Conservation (phyloP, 2,797 vertebrate genomes). For the Propithecus perrieri region DNA sequence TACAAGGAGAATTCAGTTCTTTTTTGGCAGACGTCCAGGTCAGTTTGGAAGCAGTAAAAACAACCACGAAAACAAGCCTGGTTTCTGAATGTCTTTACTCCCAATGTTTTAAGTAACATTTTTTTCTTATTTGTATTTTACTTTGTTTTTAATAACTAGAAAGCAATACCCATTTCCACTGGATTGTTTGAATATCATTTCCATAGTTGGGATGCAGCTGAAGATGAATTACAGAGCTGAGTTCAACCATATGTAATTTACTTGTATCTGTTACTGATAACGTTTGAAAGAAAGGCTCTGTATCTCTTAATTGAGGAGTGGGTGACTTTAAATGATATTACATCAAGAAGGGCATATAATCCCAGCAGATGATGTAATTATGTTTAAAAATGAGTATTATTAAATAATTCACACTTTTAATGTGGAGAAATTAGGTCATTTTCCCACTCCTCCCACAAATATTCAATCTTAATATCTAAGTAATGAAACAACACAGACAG, state of each 20-base stretch:
- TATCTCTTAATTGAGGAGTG: slow-evolving; percentile 61
- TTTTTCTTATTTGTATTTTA: neutral
- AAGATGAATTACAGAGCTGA: slow-evolving; percentile 75
- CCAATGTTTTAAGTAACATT: slow-evolving; percentile 72
- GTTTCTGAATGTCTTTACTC: slow-evolving; percentile 78
- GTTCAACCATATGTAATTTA: slow-evolving; percentile 69
- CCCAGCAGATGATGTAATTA: slow-evolving; percentile 79
- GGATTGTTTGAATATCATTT: slow-evolving; percentile 65
- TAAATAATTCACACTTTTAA: slow-evolving; percentile 84
- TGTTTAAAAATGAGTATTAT: slow-evolving; percentile 83
- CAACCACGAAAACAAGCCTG: slow-evolving; percentile 73
- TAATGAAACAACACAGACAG: slow-evolving; percentile 83
- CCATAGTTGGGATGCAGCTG: slow-evolving; percentile 64
- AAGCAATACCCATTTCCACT: slow-evolving; percentile 61
- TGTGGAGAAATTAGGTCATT: slow-evolving; percentile 80
- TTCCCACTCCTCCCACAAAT: slow-evolving; percentile 81
- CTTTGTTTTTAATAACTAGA: slow-evolving; percentile 63
- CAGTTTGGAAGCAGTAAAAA: slow-evolving; percentile 83
- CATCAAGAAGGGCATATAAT: slow-evolving; percentile 69
- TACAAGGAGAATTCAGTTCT: slow-evolving; percentile 87
- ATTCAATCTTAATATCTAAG: slow-evolving; percentile 83
- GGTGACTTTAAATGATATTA: slow-evolving; percentile 56
- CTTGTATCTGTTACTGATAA: slow-evolving; percentile 57
- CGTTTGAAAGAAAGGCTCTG: slow-evolving; percentile 51
- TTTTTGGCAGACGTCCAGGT: slow-evolving; percentile 83